A percentile compares a stretch with the other conserved stretches of the same genome.
phyloP scores from a whole-genome alignment of 92 coral and sea anemone genomes.

The Chrysogorgia sp. region DNA sequence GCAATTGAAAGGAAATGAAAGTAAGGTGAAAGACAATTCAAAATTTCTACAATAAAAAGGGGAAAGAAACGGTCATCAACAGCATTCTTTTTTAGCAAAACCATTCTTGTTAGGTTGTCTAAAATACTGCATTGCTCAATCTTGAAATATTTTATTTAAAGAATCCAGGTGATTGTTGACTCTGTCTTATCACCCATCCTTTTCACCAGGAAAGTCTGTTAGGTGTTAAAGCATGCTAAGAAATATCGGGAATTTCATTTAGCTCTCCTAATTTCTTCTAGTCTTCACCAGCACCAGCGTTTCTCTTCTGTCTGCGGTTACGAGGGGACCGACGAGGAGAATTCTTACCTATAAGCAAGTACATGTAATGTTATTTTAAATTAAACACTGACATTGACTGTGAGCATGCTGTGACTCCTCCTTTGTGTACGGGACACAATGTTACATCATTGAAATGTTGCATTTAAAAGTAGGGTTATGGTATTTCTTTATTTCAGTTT shows the following conservation, averaged over 20 bases:
- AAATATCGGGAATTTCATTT: neutral
- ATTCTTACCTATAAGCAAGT: conserved; percentile 62
- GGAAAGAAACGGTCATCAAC: no score
- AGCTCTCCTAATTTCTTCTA: neutral
- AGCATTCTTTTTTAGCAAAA: no score
- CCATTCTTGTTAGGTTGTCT: no score
- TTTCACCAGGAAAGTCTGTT: neutral
- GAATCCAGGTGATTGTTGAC: neutral
- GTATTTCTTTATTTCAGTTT: no score
- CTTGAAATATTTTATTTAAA: conserved; percentile 1
- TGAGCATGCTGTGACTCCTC: no score
- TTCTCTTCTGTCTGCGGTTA: conserved; percentile 96
- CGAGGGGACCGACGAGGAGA: conserved; percentile 99
- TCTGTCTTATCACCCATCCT: neutral
- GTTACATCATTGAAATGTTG: no score
- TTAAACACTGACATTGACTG: no score
- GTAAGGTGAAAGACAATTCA: no score
- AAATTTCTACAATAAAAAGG: no score
- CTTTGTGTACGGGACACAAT: no score
- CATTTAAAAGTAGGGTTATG: neutral
- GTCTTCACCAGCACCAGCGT: conserved; percentile 98
- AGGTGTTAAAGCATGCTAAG: neutral
- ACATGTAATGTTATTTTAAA: neutral
- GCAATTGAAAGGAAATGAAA: no score
- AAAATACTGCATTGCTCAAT: no score